Conservation (phyloP, 1,140 invertebrate species). For the Drosophila triauraria region DNA sequence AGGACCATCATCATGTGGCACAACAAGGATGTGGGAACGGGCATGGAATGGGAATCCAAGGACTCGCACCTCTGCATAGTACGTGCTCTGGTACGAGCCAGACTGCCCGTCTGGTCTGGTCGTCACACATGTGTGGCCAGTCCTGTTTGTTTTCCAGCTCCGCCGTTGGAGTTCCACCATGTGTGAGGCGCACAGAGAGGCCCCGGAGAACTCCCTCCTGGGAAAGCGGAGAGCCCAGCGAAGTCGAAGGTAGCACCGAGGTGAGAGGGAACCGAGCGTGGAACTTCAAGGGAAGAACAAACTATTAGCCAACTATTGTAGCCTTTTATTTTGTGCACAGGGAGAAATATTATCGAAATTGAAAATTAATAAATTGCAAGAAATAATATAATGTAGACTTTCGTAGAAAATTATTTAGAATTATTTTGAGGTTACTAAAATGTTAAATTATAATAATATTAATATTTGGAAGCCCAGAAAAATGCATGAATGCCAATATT, state of each 20-base stretch:
- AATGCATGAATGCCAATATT: no score
- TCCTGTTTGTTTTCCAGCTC: slow-evolving; percentile 58
- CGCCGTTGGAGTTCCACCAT: slow-evolving; percentile 41
- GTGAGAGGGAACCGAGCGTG: slow-evolving; percentile 20
- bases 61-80: slow-evolving; percentile 70
- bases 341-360: neutral
- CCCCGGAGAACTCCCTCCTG: slow-evolving; percentile 53
- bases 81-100: slow-evolving; percentile 53
- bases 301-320: neutral
- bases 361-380: neutral
- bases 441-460: neutral
- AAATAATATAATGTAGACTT: no score
- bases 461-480: neutral
- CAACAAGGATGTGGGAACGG: slow-evolving; percentile 38
- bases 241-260: slow-evolving; percentile 64
- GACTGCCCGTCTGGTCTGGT: neutral
- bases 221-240: slow-evolving; percentile 51
- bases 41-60: slow-evolving; percentile 41
- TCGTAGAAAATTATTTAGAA: no score
- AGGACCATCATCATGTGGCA: slow-evolving; percentile 65
- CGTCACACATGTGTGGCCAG: slow-evolving; percentile 49
- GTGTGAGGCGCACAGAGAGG: slow-evolving; percentile 12
- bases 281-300: neutral
- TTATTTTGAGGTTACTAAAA: no score
- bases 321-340: neutral